Evolutionary conservation across 1,140 invertebrate genomes (phyloP), one percentile per base, ranked within the genome.

Genomic region (Leptopilina clavipes): DNA sequence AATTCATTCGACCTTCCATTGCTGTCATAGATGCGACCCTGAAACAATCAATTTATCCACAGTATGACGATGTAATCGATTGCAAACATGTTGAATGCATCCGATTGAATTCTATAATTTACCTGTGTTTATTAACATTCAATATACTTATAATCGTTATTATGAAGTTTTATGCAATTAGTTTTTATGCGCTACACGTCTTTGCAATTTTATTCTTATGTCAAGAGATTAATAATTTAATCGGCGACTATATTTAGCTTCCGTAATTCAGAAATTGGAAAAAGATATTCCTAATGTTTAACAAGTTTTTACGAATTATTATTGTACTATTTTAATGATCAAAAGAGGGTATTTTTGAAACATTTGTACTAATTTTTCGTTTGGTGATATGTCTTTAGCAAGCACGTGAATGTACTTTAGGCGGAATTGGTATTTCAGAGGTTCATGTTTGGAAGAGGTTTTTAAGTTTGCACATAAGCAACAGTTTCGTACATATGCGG

Each of bases 391-490:
- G 25, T 31, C 25, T 31, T 31, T 1, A 5, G 1, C 25, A 31
- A 31, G 56, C 18, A 59, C 10, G 22, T 59, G 56, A 14, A 25
- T 59, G 7, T 25, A 6, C 19, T 14, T 25, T 65, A 65, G 18
- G 9, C 31, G 59, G 59, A 3, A 14, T n/a, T 31, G 5, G 59
- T 65, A 65, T 73, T 18, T 44, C 72, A 65, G n/a, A n/a, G 14
- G 54, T 44, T 74, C 73, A 74, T 74, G 65, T 74, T 74, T 56
- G 72, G 40, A n/a, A 74, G 72, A 0, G 59, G 31, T 70, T 71
- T 70, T 70, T 18, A 43, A 72, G 52, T 37, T 45, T 59, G 56
- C 59, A 70, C 19, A 71, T 65, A 70, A 54, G 22, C 56, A 48
- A 17, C n/a, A 76, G 65, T 71, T 65, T 44, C 70, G 45, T 25